Percentiles rank a stretch among this genome's conserved stretches.
phyloP scores from a whole-genome alignment of 35 echinoderm and acorn worm species.

The Lytechinus pictus region DNA sequence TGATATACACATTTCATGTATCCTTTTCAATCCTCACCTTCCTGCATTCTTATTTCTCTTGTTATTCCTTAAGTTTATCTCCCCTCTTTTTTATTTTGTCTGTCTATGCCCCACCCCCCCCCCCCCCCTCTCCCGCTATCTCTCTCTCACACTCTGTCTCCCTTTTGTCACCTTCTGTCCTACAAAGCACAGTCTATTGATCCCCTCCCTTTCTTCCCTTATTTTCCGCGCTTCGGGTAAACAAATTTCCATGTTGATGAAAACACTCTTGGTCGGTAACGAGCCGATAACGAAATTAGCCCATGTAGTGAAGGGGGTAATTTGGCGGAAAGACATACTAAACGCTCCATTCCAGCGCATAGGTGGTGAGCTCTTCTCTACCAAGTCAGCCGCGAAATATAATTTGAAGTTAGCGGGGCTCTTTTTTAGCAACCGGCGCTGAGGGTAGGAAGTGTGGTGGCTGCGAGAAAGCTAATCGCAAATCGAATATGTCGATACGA shows the following conservation, averaged over 20 bases:
- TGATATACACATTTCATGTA: too few relatives aligned
- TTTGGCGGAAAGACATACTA: conserved; percentile 32
- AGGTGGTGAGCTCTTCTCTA: not conserved
- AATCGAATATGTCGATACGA: conserved; percentile 38
- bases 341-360: not conserved
- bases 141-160: not conserved
- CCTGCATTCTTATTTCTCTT: too few relatives aligned
- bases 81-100: not conserved
- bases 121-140: not conserved
- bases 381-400: conserved; percentile 33
- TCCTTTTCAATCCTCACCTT: too few relatives aligned
- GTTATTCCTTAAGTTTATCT: too few relatives aligned
- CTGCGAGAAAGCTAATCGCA: not conserved
- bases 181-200: too few relatives aligned
- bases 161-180: not conserved
- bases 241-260: conserved; percentile 9
- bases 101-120: not conserved
- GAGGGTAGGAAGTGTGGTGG: not conserved
- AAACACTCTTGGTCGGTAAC: conserved; percentile 20
- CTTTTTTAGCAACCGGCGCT: not conserved
- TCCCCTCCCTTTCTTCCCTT: not conserved
- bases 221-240: not conserved
- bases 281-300: conserved; percentile 29
- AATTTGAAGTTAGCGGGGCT: conserved; percentile 17
- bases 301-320: conserved; percentile 28